Evolutionary conservation across 2,797 vertebrate species (phyloP).

Genomic region (Discoglossus pictus): DNA sequence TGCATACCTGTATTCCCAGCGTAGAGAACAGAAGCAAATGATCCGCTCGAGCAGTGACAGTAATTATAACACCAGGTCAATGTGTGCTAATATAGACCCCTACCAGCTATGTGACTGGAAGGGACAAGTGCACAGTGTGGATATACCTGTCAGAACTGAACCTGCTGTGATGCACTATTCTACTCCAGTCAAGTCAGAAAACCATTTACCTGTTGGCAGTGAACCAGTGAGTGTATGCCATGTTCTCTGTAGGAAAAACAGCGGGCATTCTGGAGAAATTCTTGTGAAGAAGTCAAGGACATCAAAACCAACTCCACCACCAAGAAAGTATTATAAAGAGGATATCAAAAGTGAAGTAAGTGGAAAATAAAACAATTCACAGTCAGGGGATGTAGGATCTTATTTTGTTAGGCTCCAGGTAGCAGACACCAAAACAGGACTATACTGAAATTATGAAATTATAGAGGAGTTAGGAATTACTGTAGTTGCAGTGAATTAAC

Average conservation of each 20-base stretch:
- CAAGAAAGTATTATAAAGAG: constrained; percentile 77
- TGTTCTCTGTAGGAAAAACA: constrained; percentile 62
- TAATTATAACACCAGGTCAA: constrained; percentile 71
- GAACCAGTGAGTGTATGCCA: constrained; percentile 65
- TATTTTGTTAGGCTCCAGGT: constrained; percentile 56
- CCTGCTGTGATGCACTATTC: constrained; percentile 52
- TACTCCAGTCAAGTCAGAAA: constrained; percentile 60
- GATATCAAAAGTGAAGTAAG: constrained; percentile 66
- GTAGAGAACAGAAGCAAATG: constrained; percentile 77
- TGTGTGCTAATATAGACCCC: constrained; percentile 25
- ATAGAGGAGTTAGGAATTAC: no score
- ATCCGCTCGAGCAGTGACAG: constrained; percentile 88
- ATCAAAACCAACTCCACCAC: constrained; percentile 72
- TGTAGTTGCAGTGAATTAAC: no score
- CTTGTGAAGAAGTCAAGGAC: constrained; percentile 70
- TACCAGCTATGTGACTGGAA: constrained; percentile 60
- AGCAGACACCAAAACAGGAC: constrained; percentile 41
- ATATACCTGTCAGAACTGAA: constrained; percentile 54
- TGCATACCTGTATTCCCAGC: constrained; percentile 58
- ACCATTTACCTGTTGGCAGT: constrained; percentile 58
- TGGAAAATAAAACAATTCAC: constrained; percentile 29
- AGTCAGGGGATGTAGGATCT: not conserved
- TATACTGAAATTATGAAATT: no score
- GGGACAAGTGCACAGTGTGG: constrained; percentile 68
- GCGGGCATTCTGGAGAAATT: constrained; percentile 69